Conservation (phyloP, 2,113 vertebrate genomes). For the Tor tambroides region DNA sequence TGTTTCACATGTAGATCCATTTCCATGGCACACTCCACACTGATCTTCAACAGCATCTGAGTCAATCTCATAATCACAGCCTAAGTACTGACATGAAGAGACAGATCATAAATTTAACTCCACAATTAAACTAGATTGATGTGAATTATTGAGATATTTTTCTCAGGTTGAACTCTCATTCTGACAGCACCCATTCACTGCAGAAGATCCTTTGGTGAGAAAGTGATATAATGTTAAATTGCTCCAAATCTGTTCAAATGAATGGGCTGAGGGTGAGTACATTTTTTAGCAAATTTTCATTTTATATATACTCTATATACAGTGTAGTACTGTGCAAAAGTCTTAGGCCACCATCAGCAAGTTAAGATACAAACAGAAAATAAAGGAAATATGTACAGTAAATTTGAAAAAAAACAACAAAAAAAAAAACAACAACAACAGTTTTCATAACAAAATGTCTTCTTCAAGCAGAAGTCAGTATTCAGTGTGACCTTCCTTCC, state of each 20-base stretch:
- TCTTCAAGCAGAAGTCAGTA: background rate
- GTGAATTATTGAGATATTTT: background rate
- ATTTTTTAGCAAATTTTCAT: background rate
- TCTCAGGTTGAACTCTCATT: background rate
- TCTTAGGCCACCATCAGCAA: background rate
- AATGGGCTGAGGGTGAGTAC: no score
- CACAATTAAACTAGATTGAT: background rate
- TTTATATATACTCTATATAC: background rate
- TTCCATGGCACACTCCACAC: constrained; percentile 90
- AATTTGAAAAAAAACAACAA: background rate
- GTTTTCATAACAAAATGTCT: background rate
- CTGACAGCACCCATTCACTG: background rate
- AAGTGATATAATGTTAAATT: no score
- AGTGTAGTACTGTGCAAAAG: background rate
- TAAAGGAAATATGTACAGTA: background rate
- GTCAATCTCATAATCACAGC: constrained; percentile 92
- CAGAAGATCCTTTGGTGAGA: no score
- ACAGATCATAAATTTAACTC: background rate
- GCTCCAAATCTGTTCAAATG: no score
- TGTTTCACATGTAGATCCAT: constrained; percentile 90
- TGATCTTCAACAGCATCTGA: constrained; percentile 87
- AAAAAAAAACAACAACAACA: no score
- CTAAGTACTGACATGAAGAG: constrained; percentile 81
- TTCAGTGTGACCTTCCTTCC: background rate
- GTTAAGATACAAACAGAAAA: no score